Evolutionary conservation across 2,797 vertebrate genomes (phyloP).

Genomic region (Schizopygopsis malacanthus): DNA sequence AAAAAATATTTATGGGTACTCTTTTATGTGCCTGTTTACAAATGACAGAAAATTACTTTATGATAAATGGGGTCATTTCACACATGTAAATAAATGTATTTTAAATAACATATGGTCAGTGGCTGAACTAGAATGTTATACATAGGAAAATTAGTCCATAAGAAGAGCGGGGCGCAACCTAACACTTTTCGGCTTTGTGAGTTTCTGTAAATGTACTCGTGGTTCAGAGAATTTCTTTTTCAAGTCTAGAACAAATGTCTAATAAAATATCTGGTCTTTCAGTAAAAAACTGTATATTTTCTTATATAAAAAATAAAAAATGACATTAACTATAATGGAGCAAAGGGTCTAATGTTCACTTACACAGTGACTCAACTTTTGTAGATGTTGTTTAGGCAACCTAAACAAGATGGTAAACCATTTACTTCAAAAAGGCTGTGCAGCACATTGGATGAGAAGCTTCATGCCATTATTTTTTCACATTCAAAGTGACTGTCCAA

Average conservation of each 20-base stretch:
- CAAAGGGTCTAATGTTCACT: background rate
- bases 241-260: background rate
- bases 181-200: background rate
- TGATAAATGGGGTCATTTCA: background rate
- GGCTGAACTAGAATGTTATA: background rate
- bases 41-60: constrained; percentile 5
- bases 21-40: background rate
- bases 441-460: background rate
- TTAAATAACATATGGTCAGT: background rate
- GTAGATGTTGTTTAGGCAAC: background rate
- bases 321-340: background rate
- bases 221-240: background rate
- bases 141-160: background rate
- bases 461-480: background rate
- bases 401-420: background rate
- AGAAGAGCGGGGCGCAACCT: too few relatives aligned
- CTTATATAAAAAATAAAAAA: background rate
- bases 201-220: background rate
- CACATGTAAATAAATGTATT: background rate
- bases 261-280: too few relatives aligned
- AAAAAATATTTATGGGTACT: constrained; percentile 13
- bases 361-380: background rate
- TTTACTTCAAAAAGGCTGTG: background rate
- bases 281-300: too few relatives aligned
- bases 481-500: background rate